Evolutionary conservation across 2,113 vertebrate species (phyloP).

Genomic region (Dasyprocta punctata): DNA sequence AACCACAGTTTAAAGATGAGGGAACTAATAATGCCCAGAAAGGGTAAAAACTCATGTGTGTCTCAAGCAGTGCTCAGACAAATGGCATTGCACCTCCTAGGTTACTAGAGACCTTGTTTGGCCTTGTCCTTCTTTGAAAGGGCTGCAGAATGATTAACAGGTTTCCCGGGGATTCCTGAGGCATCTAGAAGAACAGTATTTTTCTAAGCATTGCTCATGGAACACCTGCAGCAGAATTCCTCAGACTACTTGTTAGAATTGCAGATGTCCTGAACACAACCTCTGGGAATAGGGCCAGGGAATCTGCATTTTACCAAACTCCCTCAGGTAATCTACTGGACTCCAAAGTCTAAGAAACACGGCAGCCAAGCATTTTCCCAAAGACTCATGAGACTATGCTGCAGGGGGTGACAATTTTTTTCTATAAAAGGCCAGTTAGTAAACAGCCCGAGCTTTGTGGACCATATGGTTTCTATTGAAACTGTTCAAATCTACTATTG

Average conservation of each 20-base stretch:
- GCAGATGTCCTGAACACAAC: neutral
- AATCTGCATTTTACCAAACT: conserved; percentile 47
- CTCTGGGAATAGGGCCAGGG: conserved; percentile 36
- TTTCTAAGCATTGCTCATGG: conserved; percentile 26
- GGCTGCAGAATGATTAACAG: neutral
- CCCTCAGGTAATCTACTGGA: neutral
- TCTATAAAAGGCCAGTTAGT: neutral
- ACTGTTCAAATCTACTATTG: neutral
- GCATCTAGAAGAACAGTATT: neutral
- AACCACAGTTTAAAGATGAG: neutral
- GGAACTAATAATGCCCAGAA: neutral
- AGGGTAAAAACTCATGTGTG: neutral
- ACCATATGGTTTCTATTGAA: neutral
- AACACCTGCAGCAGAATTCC: neutral
- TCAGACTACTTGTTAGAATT: neutral
- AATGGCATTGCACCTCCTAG: neutral
- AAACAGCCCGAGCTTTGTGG: neutral
- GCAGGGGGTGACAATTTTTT: neutral
- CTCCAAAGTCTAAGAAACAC: neutral
- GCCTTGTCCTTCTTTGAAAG: neutral
- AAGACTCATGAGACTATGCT: accelerated
- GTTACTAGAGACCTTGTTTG: neutral
- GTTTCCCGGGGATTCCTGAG: neutral
- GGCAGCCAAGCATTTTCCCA: neutral
- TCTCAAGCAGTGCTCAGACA: neutral